Evolutionary conservation across 1,140 invertebrate genomes (phyloP).

Genomic region (Apolygus lucorum): DNA sequence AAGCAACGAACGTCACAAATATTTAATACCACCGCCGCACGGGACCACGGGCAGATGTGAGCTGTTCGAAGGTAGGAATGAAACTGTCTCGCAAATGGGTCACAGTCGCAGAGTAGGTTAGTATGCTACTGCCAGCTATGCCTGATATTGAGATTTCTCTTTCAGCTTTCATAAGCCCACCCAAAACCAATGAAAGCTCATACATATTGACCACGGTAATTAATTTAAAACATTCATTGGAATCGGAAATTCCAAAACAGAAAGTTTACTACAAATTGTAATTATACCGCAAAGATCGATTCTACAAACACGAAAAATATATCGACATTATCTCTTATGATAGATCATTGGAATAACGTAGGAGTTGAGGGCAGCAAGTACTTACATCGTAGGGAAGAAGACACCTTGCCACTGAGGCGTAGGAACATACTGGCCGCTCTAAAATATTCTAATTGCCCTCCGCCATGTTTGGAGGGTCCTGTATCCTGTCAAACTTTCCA

Average conservation of each 20-base stretch:
- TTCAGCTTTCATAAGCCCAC: background rate
- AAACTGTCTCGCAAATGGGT: background rate
- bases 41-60: background rate
- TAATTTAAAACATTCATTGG: too few relatives aligned
- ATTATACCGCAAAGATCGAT: too few relatives aligned
- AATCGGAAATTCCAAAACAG: too few relatives aligned
- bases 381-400: slow-evolving; percentile 10
- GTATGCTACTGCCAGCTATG: slow-evolving; percentile 10
- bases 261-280: too few relatives aligned
- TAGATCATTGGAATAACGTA: background rate
- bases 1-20: too few relatives aligned
- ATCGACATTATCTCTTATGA: too few relatives aligned
- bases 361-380: background rate
- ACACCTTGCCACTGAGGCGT: background rate
- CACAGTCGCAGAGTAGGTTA: slow-evolving; percentile 19
- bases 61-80: background rate
- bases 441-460: slow-evolving; percentile 14
- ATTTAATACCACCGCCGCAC: background rate
- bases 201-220: too few relatives aligned
- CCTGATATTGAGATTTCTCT: background rate
- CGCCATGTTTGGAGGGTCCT: slow-evolving; percentile 5
- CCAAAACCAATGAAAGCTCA: too few relatives aligned
- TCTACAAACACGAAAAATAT: too few relatives aligned
- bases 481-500: slow-evolving; percentile 16
- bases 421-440: slow-evolving; percentile 2